A percentile compares a stretch with the other conserved stretches of the same genome.
Evolutionary conservation across 2,113 vertebrate species (phyloP).

Genomic region (Acrocephalus kingi): DNA sequence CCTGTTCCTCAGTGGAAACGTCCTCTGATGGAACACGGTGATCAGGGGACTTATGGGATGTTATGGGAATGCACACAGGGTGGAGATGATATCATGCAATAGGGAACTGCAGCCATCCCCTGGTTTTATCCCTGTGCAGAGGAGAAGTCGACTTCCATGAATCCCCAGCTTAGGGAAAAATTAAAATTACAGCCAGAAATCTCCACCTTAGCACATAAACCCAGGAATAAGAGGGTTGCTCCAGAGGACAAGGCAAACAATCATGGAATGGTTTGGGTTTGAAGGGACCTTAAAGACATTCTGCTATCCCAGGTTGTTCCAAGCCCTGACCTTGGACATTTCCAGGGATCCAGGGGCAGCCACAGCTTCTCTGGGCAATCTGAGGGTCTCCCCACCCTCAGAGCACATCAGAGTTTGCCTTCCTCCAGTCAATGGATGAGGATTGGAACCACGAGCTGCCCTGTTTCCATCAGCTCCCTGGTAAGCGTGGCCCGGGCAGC

Average conservation of each 20-base stretch:
- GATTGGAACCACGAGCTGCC: background rate
- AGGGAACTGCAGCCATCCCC: background rate
- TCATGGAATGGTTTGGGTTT: background rate
- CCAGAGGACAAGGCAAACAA: background rate
- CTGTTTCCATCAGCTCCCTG: background rate
- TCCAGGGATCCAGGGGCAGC: background rate
- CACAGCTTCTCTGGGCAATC: background rate
- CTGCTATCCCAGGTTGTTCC: background rate
- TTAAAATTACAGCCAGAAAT: background rate
- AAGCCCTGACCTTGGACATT: background rate
- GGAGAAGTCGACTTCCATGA: background rate
- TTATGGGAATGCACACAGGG: fast-evolving
- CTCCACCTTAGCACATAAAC: background rate
- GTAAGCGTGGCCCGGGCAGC: background rate
- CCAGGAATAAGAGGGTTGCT: background rate
- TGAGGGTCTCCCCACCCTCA: background rate
- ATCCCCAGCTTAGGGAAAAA: background rate
- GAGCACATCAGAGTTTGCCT: background rate
- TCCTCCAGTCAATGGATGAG: background rate
- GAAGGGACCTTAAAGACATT: fast-evolving
- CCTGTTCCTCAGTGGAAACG: background rate
- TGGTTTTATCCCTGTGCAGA: background rate
- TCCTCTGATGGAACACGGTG: background rate
- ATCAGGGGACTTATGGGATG: too few relatives aligned
- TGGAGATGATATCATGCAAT: fast-evolving